Base-by-base conservation (phyloP, 2,888 invertebrate species). In the Atrina japonica region DNA sequence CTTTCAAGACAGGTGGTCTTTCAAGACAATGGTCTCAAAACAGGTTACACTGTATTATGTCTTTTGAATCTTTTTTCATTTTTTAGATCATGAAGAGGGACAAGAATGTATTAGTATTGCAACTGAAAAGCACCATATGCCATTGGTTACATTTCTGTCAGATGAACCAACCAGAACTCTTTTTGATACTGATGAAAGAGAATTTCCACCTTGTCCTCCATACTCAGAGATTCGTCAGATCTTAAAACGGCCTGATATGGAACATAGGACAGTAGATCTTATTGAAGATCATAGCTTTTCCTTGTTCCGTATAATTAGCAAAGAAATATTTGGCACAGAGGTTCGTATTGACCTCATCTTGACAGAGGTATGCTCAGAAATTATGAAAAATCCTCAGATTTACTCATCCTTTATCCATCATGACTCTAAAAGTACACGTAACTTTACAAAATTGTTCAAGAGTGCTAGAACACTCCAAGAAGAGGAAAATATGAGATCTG, bases 241-340 rank as follows among this genome's bases (percentile, higher is more conserved):
- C n/a, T 29, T 47, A 18, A 25, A 60, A 29, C 16, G 60, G 45
- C 7, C 3, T 9, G 60, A 60, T 29, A 60, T 60, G 60, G 5
- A 43, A 45, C 27, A 45, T 1, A 25, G 60, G 7, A n/a, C 45
- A 14, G 3, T 66, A n/a, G 65, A 66, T 21, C 23, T 29, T 7
- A 56, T 56, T 5, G 29, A 23, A 16, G 47, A 45, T n/a, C 45
- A 56, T 43, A 47, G 27, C 7, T 35, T 43, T 35, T 55, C 65
- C 14, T 47, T 66, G n/a, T 66, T 45, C 30, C 45, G 65, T 1
- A 56, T 55, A 35, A 56, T 66, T 7, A 66, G 65, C 47, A 66
- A 66, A 30, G 65, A 66, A 23, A 53, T 66, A 0, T 66, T 56
- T 35, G 65, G 65, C 7, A 56, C 35, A 23, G 65, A 66, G 47